Evolutionary conservation across 2,797 vertebrate genomes (phyloP).

Genomic region (Anolis apletophallus): DNA sequence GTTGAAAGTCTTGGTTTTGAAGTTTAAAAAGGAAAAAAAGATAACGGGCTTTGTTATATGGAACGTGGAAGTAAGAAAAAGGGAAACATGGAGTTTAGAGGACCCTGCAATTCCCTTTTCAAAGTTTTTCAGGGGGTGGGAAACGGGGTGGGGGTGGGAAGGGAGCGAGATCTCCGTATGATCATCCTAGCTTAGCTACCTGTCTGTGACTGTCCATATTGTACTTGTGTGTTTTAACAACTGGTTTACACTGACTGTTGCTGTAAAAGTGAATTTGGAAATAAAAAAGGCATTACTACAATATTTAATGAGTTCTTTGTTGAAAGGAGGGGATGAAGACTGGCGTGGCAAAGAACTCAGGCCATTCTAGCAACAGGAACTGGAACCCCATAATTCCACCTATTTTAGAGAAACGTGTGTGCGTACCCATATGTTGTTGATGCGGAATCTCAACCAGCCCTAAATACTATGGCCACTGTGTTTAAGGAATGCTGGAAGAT

Average conservation of each 20-base stretch:
- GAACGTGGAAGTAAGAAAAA: constrained; percentile 39
- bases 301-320: neutral
- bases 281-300: constrained; percentile 90
- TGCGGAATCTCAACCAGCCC: too few relatives aligned
- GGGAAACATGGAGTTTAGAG: constrained; percentile 72
- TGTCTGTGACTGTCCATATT: constrained; percentile 90
- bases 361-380: too few relatives aligned
- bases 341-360: neutral
- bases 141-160: constrained; percentile 65
- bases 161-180: constrained; percentile 80
- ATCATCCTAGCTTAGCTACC: constrained; percentile 90
- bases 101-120: constrained; percentile 70
- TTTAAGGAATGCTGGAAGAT: too few relatives aligned
- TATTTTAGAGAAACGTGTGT: too few relatives aligned
- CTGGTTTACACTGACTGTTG: constrained; percentile 92
- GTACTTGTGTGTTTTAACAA: constrained; percentile 94
- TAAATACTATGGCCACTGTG: too few relatives aligned
- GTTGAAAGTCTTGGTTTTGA: constrained; percentile 41
- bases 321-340: neutral
- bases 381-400: too few relatives aligned
- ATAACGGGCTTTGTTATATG: constrained; percentile 25
- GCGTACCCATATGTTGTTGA: too few relatives aligned
- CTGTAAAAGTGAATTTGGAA: constrained; percentile 99
- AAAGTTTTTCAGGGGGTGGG: constrained; percentile 39
- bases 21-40: constrained; percentile 37